Conservation (phyloP, 2,113 vertebrate species). For the Nothobranchius kuhntae region DNA sequence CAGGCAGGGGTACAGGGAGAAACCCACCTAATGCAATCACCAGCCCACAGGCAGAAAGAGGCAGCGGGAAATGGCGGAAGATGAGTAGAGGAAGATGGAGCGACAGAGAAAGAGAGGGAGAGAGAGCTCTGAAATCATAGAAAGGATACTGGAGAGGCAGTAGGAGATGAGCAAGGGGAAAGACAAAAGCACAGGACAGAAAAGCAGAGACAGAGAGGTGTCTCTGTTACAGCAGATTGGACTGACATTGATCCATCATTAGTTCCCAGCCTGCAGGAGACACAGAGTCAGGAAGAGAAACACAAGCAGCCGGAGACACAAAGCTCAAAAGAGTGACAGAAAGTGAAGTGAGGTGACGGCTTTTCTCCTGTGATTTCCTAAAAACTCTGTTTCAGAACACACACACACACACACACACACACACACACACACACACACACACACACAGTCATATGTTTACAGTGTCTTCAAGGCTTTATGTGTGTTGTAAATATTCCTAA, state of each 20-base stretch:
- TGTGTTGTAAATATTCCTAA: neutral
- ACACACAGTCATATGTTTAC: conserved; percentile 3
- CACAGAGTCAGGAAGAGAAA: conserved; percentile 48
- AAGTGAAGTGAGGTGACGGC: conserved; percentile 69
- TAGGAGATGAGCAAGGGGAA: conserved; percentile 14
- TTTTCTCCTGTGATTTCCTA: conserved; percentile 65
- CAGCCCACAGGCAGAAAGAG: conserved; percentile 37
- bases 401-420: conserved; percentile 22
- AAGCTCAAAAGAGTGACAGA: conserved; percentile 45
- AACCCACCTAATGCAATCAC: conserved; percentile 67
- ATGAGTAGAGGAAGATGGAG: conserved; percentile 56
- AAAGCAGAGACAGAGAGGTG: conserved; percentile 43
- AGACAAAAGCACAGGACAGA: conserved; percentile 48
- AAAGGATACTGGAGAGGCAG: conserved; percentile 13
- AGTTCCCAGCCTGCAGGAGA: conserved; percentile 60
- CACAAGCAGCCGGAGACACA: conserved; percentile 41
- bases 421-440: conserved; percentile 13
- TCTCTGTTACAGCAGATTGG: conserved; percentile 66
- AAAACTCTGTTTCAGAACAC: conserved; percentile 36
- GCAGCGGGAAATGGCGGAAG: conserved; percentile 11
- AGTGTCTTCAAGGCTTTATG: conserved; percentile 4
- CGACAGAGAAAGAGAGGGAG: conserved; percentile 6
- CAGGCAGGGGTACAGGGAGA: conserved; percentile 56
- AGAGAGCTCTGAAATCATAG: conserved; percentile 11
- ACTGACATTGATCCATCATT: conserved; percentile 79